These are phyloP conservation scores for Pseudomyrmex concolor DNA, from an alignment of 1,140 invertebrate genomes.

Conservation along the genomic window DNA sequence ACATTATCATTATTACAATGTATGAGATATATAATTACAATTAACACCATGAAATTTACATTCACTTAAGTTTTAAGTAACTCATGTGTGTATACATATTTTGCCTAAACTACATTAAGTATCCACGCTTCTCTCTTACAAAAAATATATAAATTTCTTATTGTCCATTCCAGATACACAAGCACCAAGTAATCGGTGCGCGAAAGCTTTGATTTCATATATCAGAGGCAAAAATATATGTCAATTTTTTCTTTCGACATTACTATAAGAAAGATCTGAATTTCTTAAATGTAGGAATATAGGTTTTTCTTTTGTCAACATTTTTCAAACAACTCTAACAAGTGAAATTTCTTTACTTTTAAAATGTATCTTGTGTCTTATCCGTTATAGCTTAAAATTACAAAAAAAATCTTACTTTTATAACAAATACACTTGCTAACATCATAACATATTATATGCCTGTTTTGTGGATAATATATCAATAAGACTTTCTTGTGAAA, in stretches of 20 bases:
- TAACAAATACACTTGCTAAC: constrained; percentile 13
- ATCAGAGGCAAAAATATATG: constrained; percentile 42
- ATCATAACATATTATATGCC: constrained; percentile 20
- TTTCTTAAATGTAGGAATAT: neutral
- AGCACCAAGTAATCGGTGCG: constrained; percentile 51
- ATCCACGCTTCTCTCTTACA: constrained; percentile 60
- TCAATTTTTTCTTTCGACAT: constrained; percentile 21
- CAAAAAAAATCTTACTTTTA: neutral
- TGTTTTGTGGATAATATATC: constrained; percentile 17
- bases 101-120: constrained; percentile 63
- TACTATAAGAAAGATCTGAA: constrained; percentile 32
- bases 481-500: constrained; percentile 47
- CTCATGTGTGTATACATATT: constrained; percentile 52
- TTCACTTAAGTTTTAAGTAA: constrained; percentile 66
- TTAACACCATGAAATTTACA: constrained; percentile 71
- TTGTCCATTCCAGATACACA: constrained; percentile 61
- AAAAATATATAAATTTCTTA: constrained; percentile 71
- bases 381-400: neutral
- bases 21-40: constrained; percentile 30
- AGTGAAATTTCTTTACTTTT: constrained; percentile 13
- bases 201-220: constrained; percentile 20
- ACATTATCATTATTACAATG: constrained; percentile 26
- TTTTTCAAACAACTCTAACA: constrained; percentile 15
- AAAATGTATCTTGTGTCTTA: constrained; percentile 6
- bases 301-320: neutral